phyloP scores from a whole-genome alignment of 2,113 vertebrate genomes.

The Pseudolaguvia tuberculata region DNA sequence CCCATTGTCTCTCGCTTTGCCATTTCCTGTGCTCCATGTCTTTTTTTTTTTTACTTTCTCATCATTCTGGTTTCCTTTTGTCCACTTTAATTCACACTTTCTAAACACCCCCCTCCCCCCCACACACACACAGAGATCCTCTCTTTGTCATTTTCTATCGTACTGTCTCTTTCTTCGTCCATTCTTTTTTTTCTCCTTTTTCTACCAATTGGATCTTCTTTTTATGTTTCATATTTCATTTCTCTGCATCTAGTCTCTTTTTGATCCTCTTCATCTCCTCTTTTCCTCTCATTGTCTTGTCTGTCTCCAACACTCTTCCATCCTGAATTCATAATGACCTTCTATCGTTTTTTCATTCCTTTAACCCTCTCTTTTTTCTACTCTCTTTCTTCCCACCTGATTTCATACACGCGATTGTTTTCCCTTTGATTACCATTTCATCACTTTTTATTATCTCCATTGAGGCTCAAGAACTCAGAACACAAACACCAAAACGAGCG shows the following conservation, averaged over 20 bases:
- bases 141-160: neutral
- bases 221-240: neutral
- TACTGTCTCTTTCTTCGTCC: conserved; percentile 25
- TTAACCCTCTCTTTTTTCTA: neutral
- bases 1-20: neutral
- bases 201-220: no score
- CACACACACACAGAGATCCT: neutral
- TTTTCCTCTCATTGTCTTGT: neutral
- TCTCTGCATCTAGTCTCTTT: neutral
- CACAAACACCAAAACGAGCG: conserved; percentile 17
- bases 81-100: neutral
- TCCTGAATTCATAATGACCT: neutral
- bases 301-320: neutral
- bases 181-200: no score
- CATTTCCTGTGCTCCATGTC: neutral
- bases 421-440: neutral
- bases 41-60: no score
- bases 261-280: neutral
- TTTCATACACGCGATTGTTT: neutral
- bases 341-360: neutral
- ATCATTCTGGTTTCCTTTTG: no score
- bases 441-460: neutral
- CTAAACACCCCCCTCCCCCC: neutral
- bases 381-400: neutral
- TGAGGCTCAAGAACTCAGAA: conserved; percentile 6